Percentiles rank a stretch among this genome's conserved stretches.
These are phyloP conservation scores for Paracyprichromis sp. DNA, from an alignment of 2,113 vertebrate species.

Conservation along the genomic window DNA sequence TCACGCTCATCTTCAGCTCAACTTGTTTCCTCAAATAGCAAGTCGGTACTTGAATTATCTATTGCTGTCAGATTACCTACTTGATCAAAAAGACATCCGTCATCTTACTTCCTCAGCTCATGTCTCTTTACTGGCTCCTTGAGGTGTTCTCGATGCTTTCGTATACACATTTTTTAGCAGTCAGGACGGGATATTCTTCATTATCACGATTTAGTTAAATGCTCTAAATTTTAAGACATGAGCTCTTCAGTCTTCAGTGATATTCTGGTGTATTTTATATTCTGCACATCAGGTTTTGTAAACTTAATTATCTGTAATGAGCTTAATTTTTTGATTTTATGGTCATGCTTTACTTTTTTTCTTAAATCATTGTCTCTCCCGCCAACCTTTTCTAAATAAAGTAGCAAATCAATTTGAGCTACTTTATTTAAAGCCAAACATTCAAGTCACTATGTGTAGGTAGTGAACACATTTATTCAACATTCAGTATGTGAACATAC, in stretches of 20 bases:
- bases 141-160: not conserved
- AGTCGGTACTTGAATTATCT: not conserved
- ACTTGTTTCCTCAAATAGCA: not conserved
- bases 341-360: not conserved
- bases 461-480: not conserved
- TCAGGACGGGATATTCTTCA: not conserved
- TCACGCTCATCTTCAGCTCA: not conserved
- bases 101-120: not conserved
- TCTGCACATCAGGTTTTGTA: not conserved
- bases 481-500: not conserved
- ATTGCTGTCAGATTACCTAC: not conserved
- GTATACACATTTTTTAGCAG: not conserved
- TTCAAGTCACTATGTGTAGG: not conserved
- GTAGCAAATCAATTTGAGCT: not conserved
- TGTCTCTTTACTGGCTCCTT: not conserved
- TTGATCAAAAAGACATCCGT: not conserved
- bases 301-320: not conserved
- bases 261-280: not conserved
- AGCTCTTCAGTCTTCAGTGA: not conserved
- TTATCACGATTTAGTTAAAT: not conserved
- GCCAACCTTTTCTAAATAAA: not conserved
- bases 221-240: not conserved
- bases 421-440: not conserved
- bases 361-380: not conserved
- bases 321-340: not conserved